Conservation (phyloP, 2,113 vertebrate genomes). For the Pedetes capensis region DNA sequence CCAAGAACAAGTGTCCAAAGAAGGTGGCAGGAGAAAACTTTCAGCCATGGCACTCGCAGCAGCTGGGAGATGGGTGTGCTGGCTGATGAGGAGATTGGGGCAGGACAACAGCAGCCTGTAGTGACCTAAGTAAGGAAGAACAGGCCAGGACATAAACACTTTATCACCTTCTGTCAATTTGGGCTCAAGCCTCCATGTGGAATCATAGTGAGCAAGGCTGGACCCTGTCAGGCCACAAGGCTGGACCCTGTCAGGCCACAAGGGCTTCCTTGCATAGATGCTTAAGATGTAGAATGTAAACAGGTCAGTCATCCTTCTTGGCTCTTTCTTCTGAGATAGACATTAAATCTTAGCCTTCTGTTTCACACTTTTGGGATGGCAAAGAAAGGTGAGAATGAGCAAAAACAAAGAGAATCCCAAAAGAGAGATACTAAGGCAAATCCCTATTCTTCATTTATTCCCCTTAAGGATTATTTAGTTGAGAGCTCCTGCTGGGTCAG, state of each 20-base stretch:
- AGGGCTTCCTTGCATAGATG: neutral
- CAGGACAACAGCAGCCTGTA: neutral
- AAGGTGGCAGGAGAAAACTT: neutral
- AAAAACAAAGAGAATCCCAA: slow-evolving; percentile 11
- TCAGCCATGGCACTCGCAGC: neutral
- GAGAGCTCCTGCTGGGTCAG: neutral
- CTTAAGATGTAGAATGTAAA: neutral
- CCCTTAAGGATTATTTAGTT: neutral
- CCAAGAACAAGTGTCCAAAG: neutral
- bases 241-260: neutral
- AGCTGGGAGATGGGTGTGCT: neutral
- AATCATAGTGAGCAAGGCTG: neutral
- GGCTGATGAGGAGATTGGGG: neutral
- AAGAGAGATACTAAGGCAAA: neutral
- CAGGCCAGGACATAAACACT: neutral
- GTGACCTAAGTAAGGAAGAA: neutral
- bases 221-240: neutral
- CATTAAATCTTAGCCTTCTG: neutral
- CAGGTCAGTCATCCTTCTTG: neutral
- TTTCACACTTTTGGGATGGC: neutral
- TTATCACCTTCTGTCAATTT: neutral
- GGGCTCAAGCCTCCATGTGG: neutral
- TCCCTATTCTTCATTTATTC: neutral
- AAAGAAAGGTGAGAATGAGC: slow-evolving; percentile 7
- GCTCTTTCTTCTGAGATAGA: neutral